Evolutionary conservation across 2,888 invertebrate genomes (phyloP).

Genomic region (Sipunculus nudus): DNA sequence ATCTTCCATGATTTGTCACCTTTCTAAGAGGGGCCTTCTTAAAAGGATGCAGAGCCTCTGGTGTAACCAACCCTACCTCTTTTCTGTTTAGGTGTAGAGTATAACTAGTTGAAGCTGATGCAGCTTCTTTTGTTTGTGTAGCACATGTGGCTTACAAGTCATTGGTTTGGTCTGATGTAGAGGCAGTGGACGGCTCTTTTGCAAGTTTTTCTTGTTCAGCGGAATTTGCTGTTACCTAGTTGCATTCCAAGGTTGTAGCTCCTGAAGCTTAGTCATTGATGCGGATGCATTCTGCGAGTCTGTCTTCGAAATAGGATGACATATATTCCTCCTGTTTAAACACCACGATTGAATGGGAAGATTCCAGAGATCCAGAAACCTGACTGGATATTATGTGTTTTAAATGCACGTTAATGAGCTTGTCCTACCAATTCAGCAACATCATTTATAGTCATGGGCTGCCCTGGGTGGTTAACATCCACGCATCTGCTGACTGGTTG

Average conservation of each 20-base stretch:
- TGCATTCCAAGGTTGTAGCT: no score
- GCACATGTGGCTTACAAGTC: no score
- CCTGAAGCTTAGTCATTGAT: no score
- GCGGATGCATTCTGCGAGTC: no score
- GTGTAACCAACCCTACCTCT: background rate
- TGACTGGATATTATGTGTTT: background rate
- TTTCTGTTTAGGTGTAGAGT: background rate
- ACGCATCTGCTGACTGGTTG: background rate
- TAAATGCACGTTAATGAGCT: background rate
- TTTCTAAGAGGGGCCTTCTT: no score
- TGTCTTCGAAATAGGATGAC: background rate
- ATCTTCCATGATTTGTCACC: background rate
- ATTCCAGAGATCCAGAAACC: background rate
- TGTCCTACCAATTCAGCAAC: background rate
- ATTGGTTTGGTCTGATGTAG: no score
- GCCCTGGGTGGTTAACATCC: background rate
- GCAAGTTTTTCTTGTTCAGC: no score
- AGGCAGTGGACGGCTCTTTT: no score
- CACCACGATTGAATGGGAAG: background rate
- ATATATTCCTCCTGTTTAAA: background rate
- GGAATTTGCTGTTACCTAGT: no score
- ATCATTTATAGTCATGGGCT: slow-evolving; percentile 1
- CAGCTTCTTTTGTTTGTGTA: no score
- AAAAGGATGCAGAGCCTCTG: background rate
- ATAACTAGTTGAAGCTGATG: no score